Evolutionary conservation across 2,888 invertebrate species (phyloP).

Genomic region (Maniola hyperantus): DNA sequence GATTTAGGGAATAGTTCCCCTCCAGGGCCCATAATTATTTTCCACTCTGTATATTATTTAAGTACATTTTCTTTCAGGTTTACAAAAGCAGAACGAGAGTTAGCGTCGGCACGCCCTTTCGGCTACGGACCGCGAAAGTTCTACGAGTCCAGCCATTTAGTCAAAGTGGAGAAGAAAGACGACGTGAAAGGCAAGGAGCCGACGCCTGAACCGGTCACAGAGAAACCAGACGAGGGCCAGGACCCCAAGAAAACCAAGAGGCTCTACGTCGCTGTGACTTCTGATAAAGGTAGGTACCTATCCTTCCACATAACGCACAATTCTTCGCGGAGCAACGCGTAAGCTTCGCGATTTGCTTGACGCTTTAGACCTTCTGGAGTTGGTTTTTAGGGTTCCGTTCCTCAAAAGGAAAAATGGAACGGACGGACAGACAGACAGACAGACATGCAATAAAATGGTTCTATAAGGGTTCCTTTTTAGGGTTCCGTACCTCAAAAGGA

Average conservation of each 20-base stretch:
- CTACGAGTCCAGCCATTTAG: conserved; percentile 73
- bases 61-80: conserved; percentile 78
- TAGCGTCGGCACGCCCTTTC: conserved; percentile 87
- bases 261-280: conserved; percentile 87
- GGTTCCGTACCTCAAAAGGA: no score
- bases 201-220: conserved; percentile 75
- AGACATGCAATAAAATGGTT: no score
- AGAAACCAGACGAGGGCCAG: conserved; percentile 50
- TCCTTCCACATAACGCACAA: not conserved
- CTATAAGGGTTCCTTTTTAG: no score
- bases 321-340: not conserved
- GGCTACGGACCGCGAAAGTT: conserved; percentile 87
- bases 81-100: conserved; percentile 87
- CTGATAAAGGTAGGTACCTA: conserved; percentile 82
- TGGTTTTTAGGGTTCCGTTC: no score
- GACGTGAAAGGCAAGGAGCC: conserved; percentile 44
- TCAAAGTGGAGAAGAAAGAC: conserved; percentile 51
- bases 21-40: no score
- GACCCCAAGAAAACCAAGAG: conserved; percentile 52
- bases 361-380: no score
- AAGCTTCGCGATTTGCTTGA: no score
- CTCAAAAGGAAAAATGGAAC: no score
- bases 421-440: no score
- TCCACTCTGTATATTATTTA: no score
- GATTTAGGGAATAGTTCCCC: no score